Evolutionary conservation across 2,797 vertebrate species (phyloP), one percentile per base, ranked within the genome.

Genomic region (Silurus aristotelis): DNA sequence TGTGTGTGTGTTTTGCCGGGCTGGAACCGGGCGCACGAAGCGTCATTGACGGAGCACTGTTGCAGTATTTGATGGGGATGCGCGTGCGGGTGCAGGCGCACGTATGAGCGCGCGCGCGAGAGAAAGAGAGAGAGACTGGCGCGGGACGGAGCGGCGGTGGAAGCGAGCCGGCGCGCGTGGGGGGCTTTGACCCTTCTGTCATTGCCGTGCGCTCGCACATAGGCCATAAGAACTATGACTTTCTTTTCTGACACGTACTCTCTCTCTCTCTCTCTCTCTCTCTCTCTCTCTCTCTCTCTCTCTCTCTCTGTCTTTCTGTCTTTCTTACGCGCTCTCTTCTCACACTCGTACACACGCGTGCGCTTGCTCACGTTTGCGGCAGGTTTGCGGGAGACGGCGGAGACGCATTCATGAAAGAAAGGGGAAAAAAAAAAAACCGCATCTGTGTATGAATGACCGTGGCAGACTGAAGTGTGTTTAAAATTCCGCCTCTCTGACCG

Each of bases 161-260:
- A 94, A 88, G 83, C 92, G 46, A 91, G 92, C 92, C 93, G 91
- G 92, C 91, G 90, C 92, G 91, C 92, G 87, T 46, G 72, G 93
- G 92, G 93, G 92, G 94, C 93, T 95, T 95, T 96, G 95, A 95
- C 95, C 95, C 95, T 92, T 95, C 95, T 96, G 95, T 96, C 95
- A 96, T 96, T 96, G 95, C 94, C 94, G 93, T 93, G 92, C 91
- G 92, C 92, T 91, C 84, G 91, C 93, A 93, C 91, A 93, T 86
- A 80, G 83, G 82, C 85, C 92, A 92, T 89, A 56, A 88, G 89
- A 68, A 85, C 68, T 87, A 87, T 88, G 52, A 81, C 88, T 89
- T 52, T 10, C 38, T 38, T 89, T 85, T 85, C 83, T 71, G 80
- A 31, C 75, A 60, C 63, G 77, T 86, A 87, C 84, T 63, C 14